Evolutionary conservation across 2,797 vertebrate genomes (phyloP), one percentile per base, ranked within the genome.

Genomic region (Sparus aurata): DNA sequence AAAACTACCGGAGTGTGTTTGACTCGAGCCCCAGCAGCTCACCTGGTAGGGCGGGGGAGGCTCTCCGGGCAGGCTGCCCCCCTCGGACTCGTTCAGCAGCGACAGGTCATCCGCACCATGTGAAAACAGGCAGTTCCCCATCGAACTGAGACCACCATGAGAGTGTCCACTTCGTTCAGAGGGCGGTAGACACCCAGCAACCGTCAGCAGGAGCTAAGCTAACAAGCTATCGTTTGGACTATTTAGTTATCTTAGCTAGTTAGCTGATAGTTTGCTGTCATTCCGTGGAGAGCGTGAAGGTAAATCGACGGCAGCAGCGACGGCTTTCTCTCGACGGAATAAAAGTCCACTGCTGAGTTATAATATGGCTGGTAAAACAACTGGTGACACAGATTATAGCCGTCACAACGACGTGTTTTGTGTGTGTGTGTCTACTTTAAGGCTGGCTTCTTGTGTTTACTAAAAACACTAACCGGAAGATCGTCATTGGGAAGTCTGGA

Each of bases 41-140:
- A 96, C 96, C 95, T 96, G 94, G 86, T 95, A 96, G 25, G 95
- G 94, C 63, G 95, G 95, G 22, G 96, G 95, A 34, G 95, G 94
- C 71, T 96, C 96, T 53, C 95, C 95, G 1, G 95, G 96, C 67
- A 96, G 89, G 53, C 95, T 96, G 65, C 94, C 94, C 13, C 94
- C 95, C 75, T 97, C 96, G 7, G 96, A 96, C 65, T 97, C 96
- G 92, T 97, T 96, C 74, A 96, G 92, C 79, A 95, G 87, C 30
- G 95, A 96, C 85, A 95, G 77, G 89, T 96, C 94, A 84, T 96
- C 95, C 54, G 95, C 93, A 17, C 93, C 89, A 92, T 96, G 95
- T n/a, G 95, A 95, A 80, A 95, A 96, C 72, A 97, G 92, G 75
- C 96, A 97, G 90, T 97, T 96, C 93, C 96, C 95, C 97, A 97